Base-by-base conservation (phyloP, 2,113 vertebrate genomes). In the Argyrosomus japonicus region DNA sequence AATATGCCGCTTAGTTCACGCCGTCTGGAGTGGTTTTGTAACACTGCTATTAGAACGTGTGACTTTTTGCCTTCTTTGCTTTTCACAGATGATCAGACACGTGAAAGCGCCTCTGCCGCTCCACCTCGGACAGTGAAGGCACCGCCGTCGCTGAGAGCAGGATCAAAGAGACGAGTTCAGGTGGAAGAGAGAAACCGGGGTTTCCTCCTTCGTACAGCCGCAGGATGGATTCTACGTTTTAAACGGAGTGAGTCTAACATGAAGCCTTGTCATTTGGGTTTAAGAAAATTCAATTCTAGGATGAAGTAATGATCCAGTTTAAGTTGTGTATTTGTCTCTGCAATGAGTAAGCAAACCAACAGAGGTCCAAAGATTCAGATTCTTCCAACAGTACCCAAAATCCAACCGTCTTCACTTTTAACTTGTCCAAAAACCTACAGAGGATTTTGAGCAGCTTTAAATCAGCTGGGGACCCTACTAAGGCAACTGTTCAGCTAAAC, bases 11-110 rank as follows among this genome's bases (percentile, higher is more conserved):
- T 72, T 68, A 63, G 81, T 83, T 87, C 57, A 25, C 60, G 54
- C 74, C 40, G 29, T 84, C 77, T 73, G 60, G 40, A 89, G 87
- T 84, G 84, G 74, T 92, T 93, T 82, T 60, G 67, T 63, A 91
- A 91, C 93, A 90, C 92, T 88, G 91, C 68, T 43, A 23, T 74
- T 61, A 71, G 87, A 85, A 87, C 23, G 69, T 43, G 63, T 23
- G 79, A 62, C 75, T 77, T 77, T 63, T 50, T 10, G 56, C 69
- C 53, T 32, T 48, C 47, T 62, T 71, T 3, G 48, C 47, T 25
- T 71, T 70, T 57, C 21, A 77, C 27, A 77, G 57, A 56, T 18
- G 25, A 84, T 53, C 25, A 67, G 70, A 76, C 48, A 51, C 9
- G 74, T 61, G 80, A 83, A 83, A 45, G 75, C 3, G 11, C 32